These are phyloP conservation scores for Beris chalybata DNA, from an alignment of 2,888 invertebrate genomes.

Conservation along the genomic window DNA sequence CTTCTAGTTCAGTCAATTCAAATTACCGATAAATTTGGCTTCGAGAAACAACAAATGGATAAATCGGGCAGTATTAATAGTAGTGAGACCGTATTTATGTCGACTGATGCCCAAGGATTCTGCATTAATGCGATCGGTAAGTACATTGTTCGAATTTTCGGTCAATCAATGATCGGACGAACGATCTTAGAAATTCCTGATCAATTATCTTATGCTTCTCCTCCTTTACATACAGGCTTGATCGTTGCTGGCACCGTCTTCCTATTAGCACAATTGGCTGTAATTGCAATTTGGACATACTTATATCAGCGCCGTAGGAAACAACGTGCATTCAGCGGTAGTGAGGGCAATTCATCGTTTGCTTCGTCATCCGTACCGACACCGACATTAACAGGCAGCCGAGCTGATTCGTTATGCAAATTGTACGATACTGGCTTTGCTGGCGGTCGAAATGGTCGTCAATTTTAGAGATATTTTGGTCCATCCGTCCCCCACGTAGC, in stretches of 20 bases:
- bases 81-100: conserved; percentile 73
- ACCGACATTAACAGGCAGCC: conserved; percentile 68
- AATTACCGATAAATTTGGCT: conserved; percentile 90
- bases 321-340: conserved; percentile 47
- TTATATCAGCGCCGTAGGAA: conserved; percentile 78
- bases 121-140: conserved; percentile 57
- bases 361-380: conserved; percentile 56
- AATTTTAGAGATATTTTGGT: conserved; percentile 45
- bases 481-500: not conserved
- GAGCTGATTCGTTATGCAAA: conserved; percentile 79
- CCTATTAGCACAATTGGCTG: conserved; percentile 81
- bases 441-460: conserved; percentile 62
- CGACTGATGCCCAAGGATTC: conserved; percentile 61
- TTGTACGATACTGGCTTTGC: conserved; percentile 85
- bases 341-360: conserved; percentile 29
- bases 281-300: conserved; percentile 86
- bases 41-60: conserved; percentile 68
- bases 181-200: not conserved
- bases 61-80: conserved; percentile 57
- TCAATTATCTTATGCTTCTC: conserved; percentile 13
- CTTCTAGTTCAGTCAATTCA: conserved; percentile 88
- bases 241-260: conserved; percentile 85
- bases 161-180: not conserved
- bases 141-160: conserved; percentile 37
- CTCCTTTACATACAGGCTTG: conserved; percentile 64